Evolutionary conservation across 1,140 invertebrate species (phyloP), one percentile per base, ranked within the genome.

Genomic region (Homarus americanus): DNA sequence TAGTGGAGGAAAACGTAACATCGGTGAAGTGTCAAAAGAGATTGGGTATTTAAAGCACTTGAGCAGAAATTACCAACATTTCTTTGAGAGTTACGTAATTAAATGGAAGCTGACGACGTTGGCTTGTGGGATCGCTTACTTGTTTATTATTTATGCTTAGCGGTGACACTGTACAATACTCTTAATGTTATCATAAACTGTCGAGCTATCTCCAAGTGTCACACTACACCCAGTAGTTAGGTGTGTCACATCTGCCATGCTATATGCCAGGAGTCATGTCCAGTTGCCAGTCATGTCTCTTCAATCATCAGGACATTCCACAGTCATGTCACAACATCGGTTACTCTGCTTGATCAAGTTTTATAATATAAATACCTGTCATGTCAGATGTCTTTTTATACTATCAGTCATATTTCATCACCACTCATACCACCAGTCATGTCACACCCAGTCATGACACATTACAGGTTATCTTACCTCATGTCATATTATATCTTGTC

Each of bases 1-100:
- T 83, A 69, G 58, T 66, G 82, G 82, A n/a, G 40, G 34, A 36
- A 63, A 63, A 38, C 38, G n/a, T 83, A 79, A 79, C n/a, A 34
- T 32, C 49, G 28, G 40, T 83, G 32, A 83, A 24, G 58, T 38
- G 38, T 44, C 24, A 15, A 36, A 1, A 69, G 49, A 66, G 36
- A 44, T 66, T 63, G 82, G 53, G 53, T 83, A 41, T 34, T 83
- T 40, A 66, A 38, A 83, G n/a, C 82, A 83, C 58, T 36, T 82
- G 80, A 82, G 80, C 80, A 82, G 80, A 69, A 32, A 32, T 69
- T 69, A 69, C 63, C 63, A 32, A 69, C n/a, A 69, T 69, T 69
- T 4, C n/a, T n/a, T 32, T 69, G 7, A 69, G 7, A 69, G 32
- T 32, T 69, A 49, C 28, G 28, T 32, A 28, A 32, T 2, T 58